Evolutionary conservation across 2,888 invertebrate genomes (phyloP).

Genomic region (Conchocele bisecta): DNA sequence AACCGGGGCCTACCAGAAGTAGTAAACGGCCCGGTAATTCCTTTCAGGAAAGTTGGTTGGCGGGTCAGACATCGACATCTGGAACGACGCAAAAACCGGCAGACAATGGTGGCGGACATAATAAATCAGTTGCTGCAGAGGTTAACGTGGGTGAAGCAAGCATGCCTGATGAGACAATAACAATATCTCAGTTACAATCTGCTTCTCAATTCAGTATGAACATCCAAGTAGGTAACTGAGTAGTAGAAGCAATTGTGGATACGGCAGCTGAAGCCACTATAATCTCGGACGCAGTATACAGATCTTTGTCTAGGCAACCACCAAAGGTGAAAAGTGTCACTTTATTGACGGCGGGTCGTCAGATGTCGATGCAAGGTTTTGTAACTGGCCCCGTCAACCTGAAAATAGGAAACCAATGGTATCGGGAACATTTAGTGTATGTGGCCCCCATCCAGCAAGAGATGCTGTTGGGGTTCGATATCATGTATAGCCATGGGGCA

Average conservation of each 20-base stretch:
- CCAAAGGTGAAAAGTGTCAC: slow-evolving; percentile 12
- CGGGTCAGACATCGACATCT: too few relatives aligned
- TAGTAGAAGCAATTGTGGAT: slow-evolving; percentile 18
- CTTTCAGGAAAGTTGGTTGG: too few relatives aligned
- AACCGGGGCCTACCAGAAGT: too few relatives aligned
- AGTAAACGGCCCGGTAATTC: too few relatives aligned
- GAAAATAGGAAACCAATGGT: slow-evolving; percentile 12
- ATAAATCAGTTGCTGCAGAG: too few relatives aligned
- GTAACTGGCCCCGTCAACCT: slow-evolving; percentile 21
- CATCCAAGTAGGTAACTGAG: not conserved
- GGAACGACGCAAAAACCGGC: too few relatives aligned
- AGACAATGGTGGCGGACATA: too few relatives aligned
- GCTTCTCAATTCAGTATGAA: slow-evolving; percentile 8
- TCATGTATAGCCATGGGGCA: slow-evolving; percentile 11
- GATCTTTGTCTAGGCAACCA: slow-evolving; percentile 10
- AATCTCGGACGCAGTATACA: slow-evolving; percentile 30
- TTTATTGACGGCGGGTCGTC: slow-evolving; percentile 26
- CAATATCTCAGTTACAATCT: not conserved
- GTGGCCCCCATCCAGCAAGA: slow-evolving; percentile 36
- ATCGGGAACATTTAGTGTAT: not conserved
- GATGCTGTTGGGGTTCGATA: slow-evolving; percentile 40
- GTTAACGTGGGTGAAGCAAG: too few relatives aligned
- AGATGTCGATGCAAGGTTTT: slow-evolving; percentile 21
- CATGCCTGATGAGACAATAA: not conserved
- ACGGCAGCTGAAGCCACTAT: slow-evolving; percentile 39